Conservation (phyloP, 2,888 invertebrate genomes). For the Dione vanillae region DNA sequence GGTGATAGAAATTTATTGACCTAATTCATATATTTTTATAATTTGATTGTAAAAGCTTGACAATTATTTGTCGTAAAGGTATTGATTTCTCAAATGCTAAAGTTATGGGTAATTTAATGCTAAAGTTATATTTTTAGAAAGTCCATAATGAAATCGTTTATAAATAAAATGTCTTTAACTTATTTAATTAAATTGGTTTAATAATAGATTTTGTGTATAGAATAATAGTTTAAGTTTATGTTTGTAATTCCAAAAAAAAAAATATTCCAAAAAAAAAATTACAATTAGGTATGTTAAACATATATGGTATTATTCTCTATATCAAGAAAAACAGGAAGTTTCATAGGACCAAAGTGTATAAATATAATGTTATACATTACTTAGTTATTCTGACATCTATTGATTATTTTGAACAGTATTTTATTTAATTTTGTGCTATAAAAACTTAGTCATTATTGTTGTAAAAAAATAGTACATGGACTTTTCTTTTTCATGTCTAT, state of each 20-base stretch:
- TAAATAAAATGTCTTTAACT: not conserved
- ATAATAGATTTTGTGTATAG: not conserved
- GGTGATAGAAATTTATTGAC: constrained; percentile 22
- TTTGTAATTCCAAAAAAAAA: too few relatives aligned
- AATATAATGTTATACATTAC: not conserved
- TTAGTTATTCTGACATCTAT: not conserved
- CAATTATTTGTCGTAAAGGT: constrained; percentile 10
- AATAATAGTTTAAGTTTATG: too few relatives aligned
- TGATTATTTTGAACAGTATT: not conserved
- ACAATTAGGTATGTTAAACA: too few relatives aligned
- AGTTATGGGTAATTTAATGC: not conserved
- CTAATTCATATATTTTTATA: constrained; percentile 19
- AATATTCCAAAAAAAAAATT: too few relatives aligned
- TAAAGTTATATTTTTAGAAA: constrained; percentile 9
- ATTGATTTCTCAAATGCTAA: constrained; percentile 8
- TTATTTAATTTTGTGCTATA: not conserved
- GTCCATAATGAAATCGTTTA: not conserved
- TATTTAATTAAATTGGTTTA: too few relatives aligned
- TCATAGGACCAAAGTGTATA: too few relatives aligned
- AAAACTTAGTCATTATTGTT: too few relatives aligned
- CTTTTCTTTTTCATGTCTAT: too few relatives aligned
- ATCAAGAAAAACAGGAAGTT: too few relatives aligned
- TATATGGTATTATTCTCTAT: too few relatives aligned
- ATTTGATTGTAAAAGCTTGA: not conserved
- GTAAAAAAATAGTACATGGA: too few relatives aligned